Percentiles rank a stretch among this genome's conserved stretches.
phyloP scores from a whole-genome alignment of 2,888 invertebrate species.

The Pterostichus madidus region DNA sequence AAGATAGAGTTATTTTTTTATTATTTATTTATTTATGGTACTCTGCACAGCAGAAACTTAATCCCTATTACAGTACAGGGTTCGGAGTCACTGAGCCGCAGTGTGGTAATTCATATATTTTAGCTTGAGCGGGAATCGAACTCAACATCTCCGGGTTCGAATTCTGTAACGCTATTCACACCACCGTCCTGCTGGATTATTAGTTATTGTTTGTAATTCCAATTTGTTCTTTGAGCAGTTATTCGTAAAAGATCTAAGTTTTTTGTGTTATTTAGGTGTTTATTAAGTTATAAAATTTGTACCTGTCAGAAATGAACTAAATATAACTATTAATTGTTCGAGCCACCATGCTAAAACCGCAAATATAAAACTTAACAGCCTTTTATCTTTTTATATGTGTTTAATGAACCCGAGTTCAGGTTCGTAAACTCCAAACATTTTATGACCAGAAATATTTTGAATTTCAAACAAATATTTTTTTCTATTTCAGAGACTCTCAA shows the following conservation, averaged over 20 bases:
- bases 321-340: slow-evolving; percentile 42
- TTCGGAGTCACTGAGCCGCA: too few relatives aligned
- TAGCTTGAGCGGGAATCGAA: too few relatives aligned
- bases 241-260: neutral
- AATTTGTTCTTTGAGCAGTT: too few relatives aligned
- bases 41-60: too few relatives aligned
- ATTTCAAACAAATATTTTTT: slow-evolving; percentile 48
- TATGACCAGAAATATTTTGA: slow-evolving; percentile 55
- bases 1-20: too few relatives aligned
- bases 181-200: too few relatives aligned
- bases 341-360: slow-evolving; percentile 40
- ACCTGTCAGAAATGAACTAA: slow-evolving; percentile 45
- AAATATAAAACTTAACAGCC: slow-evolving; percentile 60
- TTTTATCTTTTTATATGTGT: slow-evolving; percentile 61
- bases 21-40: too few relatives aligned
- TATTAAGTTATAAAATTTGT: slow-evolving; percentile 63
- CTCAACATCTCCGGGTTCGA: too few relatives aligned
- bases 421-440: slow-evolving; percentile 51
- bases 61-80: too few relatives aligned
- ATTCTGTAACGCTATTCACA: too few relatives aligned
- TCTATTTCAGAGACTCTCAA: slow-evolving; percentile 16
- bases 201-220: too few relatives aligned
- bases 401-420: slow-evolving; percentile 58
- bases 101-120: too few relatives aligned
- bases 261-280: slow-evolving; percentile 57